Conservation (phyloP, 2,888 invertebrate genomes). For the Drosophila diplacantha region DNA sequence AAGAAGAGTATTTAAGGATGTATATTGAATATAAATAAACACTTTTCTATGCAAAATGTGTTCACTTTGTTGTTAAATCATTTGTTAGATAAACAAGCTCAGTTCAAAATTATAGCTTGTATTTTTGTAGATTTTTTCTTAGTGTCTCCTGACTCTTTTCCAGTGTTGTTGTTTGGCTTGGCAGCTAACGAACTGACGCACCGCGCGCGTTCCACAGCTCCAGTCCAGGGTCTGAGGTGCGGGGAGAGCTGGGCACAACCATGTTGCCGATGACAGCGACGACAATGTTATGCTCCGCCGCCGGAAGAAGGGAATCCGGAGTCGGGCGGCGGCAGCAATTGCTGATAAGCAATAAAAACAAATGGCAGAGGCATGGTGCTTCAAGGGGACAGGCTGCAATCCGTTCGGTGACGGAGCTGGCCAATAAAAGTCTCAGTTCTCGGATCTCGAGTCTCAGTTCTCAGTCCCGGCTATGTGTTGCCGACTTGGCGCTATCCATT, state of each 20-base stretch:
- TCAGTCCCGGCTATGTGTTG: conserved; percentile 27
- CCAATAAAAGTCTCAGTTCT: conserved; percentile 23
- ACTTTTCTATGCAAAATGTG: too few relatives aligned
- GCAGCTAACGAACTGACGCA: conserved; percentile 63
- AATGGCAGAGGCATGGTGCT: conserved; percentile 54
- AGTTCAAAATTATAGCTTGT: background rate
- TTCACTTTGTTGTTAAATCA: too few relatives aligned
- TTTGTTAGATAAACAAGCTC: background rate
- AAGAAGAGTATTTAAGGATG: background rate
- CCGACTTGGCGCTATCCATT: conserved; percentile 57
- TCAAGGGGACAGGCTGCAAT: conserved; percentile 5
- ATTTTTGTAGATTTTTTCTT: background rate
- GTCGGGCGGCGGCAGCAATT: conserved; percentile 48
- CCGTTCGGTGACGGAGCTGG: conserved; percentile 3
- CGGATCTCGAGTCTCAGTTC: background rate
- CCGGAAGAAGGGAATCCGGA: conserved; percentile 28
- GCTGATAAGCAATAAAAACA: conserved; percentile 68
- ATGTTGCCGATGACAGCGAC: conserved; percentile 37
- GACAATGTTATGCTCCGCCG: conserved; percentile 58
- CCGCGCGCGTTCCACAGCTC: conserved; percentile 35
- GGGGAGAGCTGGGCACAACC: conserved; percentile 11
- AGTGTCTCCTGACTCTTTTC: conserved; percentile 1
- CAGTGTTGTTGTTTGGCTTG: conserved; percentile 26
- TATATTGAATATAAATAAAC: background rate
- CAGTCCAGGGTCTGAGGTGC: conserved; percentile 3